Evolutionary conservation across 2,797 vertebrate genomes (phyloP).

Genomic region (Karalla daura): DNA sequence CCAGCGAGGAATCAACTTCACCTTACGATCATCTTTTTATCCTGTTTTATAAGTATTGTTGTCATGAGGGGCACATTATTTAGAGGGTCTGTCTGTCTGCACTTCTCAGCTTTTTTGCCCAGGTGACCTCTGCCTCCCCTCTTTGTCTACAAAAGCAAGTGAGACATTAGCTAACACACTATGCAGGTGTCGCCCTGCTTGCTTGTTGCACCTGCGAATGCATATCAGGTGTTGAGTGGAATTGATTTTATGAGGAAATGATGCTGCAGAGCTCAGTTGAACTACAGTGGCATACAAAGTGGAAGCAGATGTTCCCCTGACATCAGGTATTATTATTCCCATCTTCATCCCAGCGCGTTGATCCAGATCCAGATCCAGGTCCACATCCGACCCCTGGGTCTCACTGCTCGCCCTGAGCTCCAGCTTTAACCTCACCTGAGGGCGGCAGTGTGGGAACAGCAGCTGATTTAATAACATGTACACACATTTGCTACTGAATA

Average conservation of each 20-base stretch:
- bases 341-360: slow-evolving; percentile 36
- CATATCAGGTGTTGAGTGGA: slow-evolving; percentile 54
- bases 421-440: slow-evolving; percentile 47
- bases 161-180: slow-evolving; percentile 29
- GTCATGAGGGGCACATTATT: neutral
- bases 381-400: slow-evolving; percentile 30
- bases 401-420: slow-evolving; percentile 23
- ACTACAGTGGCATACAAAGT: slow-evolving; percentile 49
- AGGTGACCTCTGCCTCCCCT: slow-evolving; percentile 42
- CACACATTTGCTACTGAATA: slow-evolving; percentile 76
- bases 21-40: too few species aligned
- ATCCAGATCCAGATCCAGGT: slow-evolving; percentile 45
- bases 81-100: neutral
- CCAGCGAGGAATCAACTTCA: too few species aligned
- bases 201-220: slow-evolving; percentile 40
- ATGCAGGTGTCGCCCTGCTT: slow-evolving; percentile 13
- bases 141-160: slow-evolving; percentile 29
- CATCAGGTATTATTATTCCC: slow-evolving; percentile 51
- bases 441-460: slow-evolving; percentile 44
- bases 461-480: slow-evolving; percentile 75
- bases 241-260: slow-evolving; percentile 64
- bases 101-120: slow-evolving; percentile 9
- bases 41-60: neutral
- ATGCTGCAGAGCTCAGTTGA: slow-evolving; percentile 27
- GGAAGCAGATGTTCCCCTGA: slow-evolving; percentile 64